Evolutionary conservation across 2,888 invertebrate species (phyloP).

Genomic region (Dyspetes luteomarginatus): DNA sequence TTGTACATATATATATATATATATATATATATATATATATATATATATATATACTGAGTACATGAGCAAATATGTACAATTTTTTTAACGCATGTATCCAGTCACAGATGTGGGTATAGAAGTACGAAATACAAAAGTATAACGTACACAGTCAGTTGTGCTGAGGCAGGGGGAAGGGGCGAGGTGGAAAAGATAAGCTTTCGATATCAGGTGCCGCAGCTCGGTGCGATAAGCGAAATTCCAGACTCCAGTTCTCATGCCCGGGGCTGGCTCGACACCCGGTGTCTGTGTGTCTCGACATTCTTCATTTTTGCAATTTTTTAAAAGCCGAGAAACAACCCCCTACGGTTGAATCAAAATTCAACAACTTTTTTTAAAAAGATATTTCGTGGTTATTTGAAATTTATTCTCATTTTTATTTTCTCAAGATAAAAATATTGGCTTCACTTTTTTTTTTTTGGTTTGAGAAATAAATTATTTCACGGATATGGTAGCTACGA

Average conservation of each 20-base stretch:
- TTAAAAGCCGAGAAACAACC: neutral
- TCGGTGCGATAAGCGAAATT: conserved; percentile 73
- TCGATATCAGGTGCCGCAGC: conserved; percentile 76
- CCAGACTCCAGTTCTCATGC: conserved; percentile 76
- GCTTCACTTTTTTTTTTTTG: neutral
- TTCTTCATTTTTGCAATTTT: conserved; percentile 63
- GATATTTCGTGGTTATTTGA: neutral
- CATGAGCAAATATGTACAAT: neutral
- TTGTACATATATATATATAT: neutral
- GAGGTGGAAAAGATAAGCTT: conserved; percentile 69
- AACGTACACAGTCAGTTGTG: neutral
- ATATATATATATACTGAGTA: neutral
- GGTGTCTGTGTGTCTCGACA: conserved; percentile 70
- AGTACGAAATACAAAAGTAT: conserved; percentile 18
- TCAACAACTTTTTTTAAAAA: too few species aligned
- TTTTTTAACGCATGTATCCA: neutral
- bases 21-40: neutral
- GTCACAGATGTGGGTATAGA: neutral
- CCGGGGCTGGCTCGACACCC: conserved; percentile 65
- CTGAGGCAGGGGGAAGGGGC: conserved; percentile 34
- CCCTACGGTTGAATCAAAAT: neutral
- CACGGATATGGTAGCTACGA: conserved; percentile 53
- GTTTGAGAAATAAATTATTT: neutral
- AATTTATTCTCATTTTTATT: conserved; percentile 17
- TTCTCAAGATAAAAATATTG: too few species aligned